Evolutionary conservation across 2,888 invertebrate species (phyloP).

Genomic region (Meganola albula): DNA sequence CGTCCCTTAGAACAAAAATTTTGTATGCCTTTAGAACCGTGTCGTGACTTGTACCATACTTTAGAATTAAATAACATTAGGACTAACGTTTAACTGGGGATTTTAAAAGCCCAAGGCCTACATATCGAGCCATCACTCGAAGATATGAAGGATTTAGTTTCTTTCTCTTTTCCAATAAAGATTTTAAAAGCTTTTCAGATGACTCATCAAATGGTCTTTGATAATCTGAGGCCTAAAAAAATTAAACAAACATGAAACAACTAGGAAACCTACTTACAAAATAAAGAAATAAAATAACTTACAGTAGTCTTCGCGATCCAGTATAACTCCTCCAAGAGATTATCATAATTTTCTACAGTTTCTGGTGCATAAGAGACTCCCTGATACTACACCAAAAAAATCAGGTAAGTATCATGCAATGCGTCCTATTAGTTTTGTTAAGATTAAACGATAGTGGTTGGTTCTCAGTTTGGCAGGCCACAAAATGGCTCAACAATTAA

Average conservation of each 20-base stretch:
- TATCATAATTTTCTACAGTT: slow-evolving; percentile 44
- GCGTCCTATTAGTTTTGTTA: too few relatives aligned
- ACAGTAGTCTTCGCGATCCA: slow-evolving; percentile 72
- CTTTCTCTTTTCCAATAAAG: slow-evolving; percentile 55
- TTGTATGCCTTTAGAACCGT: too few relatives aligned
- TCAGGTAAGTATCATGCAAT: too few relatives aligned
- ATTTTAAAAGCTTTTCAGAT: slow-evolving; percentile 52
- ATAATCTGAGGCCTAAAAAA: slow-evolving; percentile 60
- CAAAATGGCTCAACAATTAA: too few relatives aligned
- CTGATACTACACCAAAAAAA: slow-evolving; percentile 43
- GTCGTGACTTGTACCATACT: too few relatives aligned
- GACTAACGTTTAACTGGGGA: slow-evolving; percentile 29
- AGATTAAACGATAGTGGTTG: too few relatives aligned
- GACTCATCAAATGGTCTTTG: slow-evolving; percentile 57
- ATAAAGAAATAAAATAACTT: slow-evolving; percentile 31
- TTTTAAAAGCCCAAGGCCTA: slow-evolving; percentile 60
- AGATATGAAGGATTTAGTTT: slow-evolving; percentile 64
- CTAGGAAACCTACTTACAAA: too few relatives aligned
- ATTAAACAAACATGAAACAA: too few relatives aligned
- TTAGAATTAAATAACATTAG: too few relatives aligned
- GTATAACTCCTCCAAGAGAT: slow-evolving; percentile 56
- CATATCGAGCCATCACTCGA: slow-evolving; percentile 69
- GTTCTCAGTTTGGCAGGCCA: too few relatives aligned
- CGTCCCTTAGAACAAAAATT: too few relatives aligned
- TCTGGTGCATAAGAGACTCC: slow-evolving; percentile 49